Conservation (phyloP, 2,797 vertebrate genomes). For the Corythornis leucogaster region DNA sequence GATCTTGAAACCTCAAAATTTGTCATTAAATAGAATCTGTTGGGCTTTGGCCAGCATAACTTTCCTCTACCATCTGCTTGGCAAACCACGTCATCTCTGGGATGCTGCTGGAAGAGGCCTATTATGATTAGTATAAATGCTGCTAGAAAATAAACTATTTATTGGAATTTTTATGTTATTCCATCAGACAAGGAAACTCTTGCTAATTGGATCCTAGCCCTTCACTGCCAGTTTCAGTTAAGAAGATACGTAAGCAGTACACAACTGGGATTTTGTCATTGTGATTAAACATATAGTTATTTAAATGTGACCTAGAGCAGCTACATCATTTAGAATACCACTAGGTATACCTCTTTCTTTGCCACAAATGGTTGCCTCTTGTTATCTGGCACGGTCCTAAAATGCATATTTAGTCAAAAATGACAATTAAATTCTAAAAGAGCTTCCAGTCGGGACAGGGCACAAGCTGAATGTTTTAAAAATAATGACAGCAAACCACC, state of each 20-base stretch:
- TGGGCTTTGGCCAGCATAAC: not conserved
- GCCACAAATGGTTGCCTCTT: not conserved
- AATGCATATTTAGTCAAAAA: not conserved
- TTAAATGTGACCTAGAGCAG: not conserved
- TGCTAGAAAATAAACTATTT: constrained; percentile 56
- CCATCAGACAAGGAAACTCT: constrained; percentile 48
- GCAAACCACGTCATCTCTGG: constrained; percentile 21
- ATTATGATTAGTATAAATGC: constrained; percentile 54
- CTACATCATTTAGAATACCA: not conserved
- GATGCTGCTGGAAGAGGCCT: constrained; percentile 24
- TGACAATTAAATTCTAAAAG: not conserved
- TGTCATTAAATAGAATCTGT: not conserved
- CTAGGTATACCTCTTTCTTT: not conserved
- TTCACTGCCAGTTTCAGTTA: constrained; percentile 57
- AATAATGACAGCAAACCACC: not conserved
- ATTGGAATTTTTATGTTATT: constrained; percentile 66
- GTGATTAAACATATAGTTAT: constrained; percentile 45
- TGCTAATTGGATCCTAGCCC: constrained; percentile 45
- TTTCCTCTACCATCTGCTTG: constrained; percentile 51
- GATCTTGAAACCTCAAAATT: not conserved
- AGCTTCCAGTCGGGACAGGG: not conserved
- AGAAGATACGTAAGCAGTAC: constrained; percentile 36
- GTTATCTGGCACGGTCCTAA: not conserved
- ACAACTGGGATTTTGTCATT: constrained; percentile 47
- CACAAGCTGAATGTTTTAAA: not conserved